phyloP scores from a whole-genome alignment of 2,113 vertebrate species.

The Apteryx mantelli region DNA sequence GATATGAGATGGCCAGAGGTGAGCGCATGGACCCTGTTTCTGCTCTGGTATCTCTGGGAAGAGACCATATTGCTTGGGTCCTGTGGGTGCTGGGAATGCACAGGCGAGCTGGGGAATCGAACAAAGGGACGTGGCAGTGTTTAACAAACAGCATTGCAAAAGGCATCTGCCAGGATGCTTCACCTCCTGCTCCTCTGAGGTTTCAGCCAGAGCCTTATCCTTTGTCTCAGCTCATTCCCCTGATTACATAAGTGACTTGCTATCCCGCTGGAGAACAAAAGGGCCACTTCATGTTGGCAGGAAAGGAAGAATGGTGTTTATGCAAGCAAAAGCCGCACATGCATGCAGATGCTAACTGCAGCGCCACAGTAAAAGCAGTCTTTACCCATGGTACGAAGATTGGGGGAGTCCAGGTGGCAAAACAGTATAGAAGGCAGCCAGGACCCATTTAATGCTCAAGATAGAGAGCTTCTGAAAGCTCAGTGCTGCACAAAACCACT shows the following conservation, averaged over 20 bases:
- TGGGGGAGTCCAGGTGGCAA: background rate
- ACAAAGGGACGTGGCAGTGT: constrained; percentile 36
- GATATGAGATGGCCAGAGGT: background rate
- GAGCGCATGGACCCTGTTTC: background rate
- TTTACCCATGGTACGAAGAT: background rate
- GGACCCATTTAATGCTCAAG: background rate
- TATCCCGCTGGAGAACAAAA: constrained; percentile 35
- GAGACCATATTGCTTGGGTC: background rate
- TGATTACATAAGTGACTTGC: constrained; percentile 49
- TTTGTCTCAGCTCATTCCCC: constrained; percentile 33
- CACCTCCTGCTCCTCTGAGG: constrained; percentile 64
- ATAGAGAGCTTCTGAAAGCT: background rate
- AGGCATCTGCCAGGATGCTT: constrained; percentile 69
- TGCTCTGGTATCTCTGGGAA: background rate
- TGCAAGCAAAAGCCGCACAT: background rate
- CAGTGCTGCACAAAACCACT: background rate
- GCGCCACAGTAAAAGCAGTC: background rate
- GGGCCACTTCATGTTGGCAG: constrained; percentile 3
- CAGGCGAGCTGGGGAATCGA: background rate
- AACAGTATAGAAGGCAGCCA: background rate
- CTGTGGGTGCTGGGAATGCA: background rate
- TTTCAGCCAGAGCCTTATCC: constrained; percentile 28
- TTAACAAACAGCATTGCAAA: constrained; percentile 71
- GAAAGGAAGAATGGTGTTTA: background rate
- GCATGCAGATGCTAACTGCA: background rate